Conservation (phyloP, 1,140 invertebrate species). For the Hycleus cichorii region DNA sequence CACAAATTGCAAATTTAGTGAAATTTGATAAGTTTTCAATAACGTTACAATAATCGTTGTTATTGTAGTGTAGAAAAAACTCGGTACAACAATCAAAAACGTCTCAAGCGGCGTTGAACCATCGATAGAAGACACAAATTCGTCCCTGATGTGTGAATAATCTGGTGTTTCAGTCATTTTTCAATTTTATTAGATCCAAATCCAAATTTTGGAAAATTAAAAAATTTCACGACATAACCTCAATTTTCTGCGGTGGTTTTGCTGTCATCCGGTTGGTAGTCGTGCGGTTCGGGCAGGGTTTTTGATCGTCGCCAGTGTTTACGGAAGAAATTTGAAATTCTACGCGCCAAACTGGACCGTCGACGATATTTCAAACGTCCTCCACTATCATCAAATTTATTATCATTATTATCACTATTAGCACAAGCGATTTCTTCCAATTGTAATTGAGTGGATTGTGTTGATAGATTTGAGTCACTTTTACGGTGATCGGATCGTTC, state of each 20-base stretch:
- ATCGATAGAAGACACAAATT: slow-evolving; percentile 41
- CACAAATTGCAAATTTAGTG: slow-evolving; percentile 10
- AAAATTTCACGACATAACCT: background rate
- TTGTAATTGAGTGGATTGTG: background rate
- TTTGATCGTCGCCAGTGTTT: slow-evolving; percentile 20
- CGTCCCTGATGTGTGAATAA: background rate
- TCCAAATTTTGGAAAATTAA: background rate
- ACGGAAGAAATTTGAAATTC: slow-evolving; percentile 28
- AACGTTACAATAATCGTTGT: slow-evolving; percentile 16
- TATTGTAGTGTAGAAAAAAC: slow-evolving; percentile 34
- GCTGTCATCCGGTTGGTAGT: background rate
- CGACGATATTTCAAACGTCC: slow-evolving; percentile 2
- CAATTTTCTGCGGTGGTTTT: background rate
- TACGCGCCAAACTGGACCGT: slow-evolving; percentile 24
- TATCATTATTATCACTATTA: background rate
- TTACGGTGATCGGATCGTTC: slow-evolving; percentile 24
- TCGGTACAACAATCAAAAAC: slow-evolving; percentile 43
- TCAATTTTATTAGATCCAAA: no score
- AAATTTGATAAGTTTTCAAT: background rate
- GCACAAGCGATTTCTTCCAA: background rate
- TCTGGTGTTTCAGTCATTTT: background rate
- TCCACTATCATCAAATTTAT: no score
- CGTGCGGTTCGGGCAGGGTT: background rate
- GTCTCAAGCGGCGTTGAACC: slow-evolving; percentile 45
- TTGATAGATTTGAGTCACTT: background rate